phyloP scores from a whole-genome alignment of 2,888 invertebrate species.

The Standfussiana lucernea region DNA sequence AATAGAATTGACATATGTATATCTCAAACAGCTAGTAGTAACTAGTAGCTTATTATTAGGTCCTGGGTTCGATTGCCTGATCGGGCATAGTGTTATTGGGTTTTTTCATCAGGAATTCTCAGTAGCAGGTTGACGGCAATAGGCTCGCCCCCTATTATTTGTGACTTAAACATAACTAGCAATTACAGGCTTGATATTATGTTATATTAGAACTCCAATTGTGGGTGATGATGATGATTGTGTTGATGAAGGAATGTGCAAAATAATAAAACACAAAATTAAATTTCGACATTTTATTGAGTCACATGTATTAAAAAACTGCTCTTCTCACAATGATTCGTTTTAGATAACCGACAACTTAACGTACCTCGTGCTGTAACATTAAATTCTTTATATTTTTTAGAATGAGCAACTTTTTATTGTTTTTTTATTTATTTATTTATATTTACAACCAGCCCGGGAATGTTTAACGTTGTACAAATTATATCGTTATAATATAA shows the following conservation, averaged over 20 bases:
- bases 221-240: not conserved
- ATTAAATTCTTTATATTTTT: constrained; percentile 70
- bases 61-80: too few species aligned
- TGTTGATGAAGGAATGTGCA: not conserved
- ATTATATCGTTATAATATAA: constrained; percentile 23
- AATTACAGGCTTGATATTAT: too few species aligned
- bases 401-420: constrained; percentile 75
- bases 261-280: constrained; percentile 40
- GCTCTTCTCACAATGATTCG: constrained; percentile 67
- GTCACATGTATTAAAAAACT: constrained; percentile 82
- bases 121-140: too few species aligned
- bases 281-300: constrained; percentile 78
- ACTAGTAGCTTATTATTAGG: too few species aligned
- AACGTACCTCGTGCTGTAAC: constrained; percentile 65
- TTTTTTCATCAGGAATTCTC: too few species aligned
- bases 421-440: constrained; percentile 53
- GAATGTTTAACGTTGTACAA: constrained; percentile 16
- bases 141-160: too few species aligned
- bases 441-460: constrained; percentile 69
- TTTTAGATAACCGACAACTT: constrained; percentile 63
- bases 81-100: too few species aligned
- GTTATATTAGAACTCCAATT: not conserved
- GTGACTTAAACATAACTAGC: too few species aligned
- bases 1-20: too few species aligned
- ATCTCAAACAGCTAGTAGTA: too few species aligned